These are phyloP conservation scores for Micrasema longulum DNA, from an alignment of 1,140 invertebrate species.

Conservation along the genomic window DNA sequence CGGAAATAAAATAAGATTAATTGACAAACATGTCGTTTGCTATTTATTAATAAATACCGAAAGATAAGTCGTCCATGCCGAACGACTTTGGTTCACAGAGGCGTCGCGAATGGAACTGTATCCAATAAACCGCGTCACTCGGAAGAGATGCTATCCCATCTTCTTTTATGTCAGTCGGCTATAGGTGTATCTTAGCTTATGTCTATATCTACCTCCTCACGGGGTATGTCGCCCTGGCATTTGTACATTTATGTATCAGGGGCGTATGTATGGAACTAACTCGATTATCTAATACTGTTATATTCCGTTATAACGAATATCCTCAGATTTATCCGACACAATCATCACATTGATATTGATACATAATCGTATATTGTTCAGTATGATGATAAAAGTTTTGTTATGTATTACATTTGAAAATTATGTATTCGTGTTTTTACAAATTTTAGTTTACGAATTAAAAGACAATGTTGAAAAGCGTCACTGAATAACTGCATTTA, in stretches of 20 bases:
- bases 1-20: slow-evolving; percentile 14
- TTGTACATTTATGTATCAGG: slow-evolving; percentile 45
- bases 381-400: too few relatives aligned
- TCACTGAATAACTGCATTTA: too few relatives aligned
- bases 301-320: slow-evolving; percentile 23
- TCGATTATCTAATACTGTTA: slow-evolving; percentile 49
- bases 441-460: too few relatives aligned
- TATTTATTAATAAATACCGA: slow-evolving; percentile 17
- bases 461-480: too few relatives aligned
- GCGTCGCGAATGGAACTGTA: slow-evolving; percentile 50
- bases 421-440: too few relatives aligned
- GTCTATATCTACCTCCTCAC: slow-evolving; percentile 39
- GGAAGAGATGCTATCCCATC: slow-evolving; percentile 52
- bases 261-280: slow-evolving; percentile 48
- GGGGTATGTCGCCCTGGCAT: slow-evolving; percentile 38
- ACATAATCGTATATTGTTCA: too few relatives aligned
- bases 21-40: not conserved
- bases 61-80: slow-evolving; percentile 9
- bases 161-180: slow-evolving; percentile 55
- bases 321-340: too few relatives aligned
- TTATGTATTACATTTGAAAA: too few relatives aligned
- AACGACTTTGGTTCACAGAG: slow-evolving; percentile 40
- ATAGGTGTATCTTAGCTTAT: slow-evolving; percentile 51
- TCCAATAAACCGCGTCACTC: slow-evolving; percentile 54
- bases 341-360: too few relatives aligned